These are phyloP conservation scores for Turritopsis rubra DNA, from an alignment of 30 jellyfish, hydroid and myxozoan species.

Conservation along the genomic window DNA sequence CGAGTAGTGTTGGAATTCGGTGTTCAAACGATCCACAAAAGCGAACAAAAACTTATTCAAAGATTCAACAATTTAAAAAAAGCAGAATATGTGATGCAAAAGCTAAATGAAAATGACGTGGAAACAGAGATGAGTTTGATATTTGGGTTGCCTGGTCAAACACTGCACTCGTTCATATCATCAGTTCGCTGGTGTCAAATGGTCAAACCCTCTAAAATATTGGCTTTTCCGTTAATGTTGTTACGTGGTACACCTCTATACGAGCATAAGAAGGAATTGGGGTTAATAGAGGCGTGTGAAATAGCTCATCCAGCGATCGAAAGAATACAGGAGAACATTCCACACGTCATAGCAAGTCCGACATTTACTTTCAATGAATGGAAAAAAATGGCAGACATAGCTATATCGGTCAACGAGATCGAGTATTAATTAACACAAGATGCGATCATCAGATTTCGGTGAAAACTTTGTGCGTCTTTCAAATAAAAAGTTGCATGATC, in stretches of 20 bases:
- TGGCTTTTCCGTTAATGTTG: neutral
- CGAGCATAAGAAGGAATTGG: neutral
- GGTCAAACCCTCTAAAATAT: neutral
- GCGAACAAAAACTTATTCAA: neutral
- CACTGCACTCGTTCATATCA: neutral
- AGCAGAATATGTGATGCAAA: neutral
- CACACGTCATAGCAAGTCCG: neutral
- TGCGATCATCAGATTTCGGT: no score
- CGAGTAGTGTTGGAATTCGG: neutral
- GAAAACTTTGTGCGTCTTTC: no score
- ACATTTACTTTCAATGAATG: slow-evolving; percentile 12
- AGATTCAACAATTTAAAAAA: slow-evolving; percentile 1
- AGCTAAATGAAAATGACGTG: neutral
- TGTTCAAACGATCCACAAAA: slow-evolving; percentile 11
- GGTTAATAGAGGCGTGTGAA: neutral
- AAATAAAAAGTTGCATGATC: no score
- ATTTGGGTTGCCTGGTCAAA: neutral
- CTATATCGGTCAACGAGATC: neutral
- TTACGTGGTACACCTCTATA: neutral
- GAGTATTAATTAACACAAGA: neutral
- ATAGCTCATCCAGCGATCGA: slow-evolving; percentile 10
- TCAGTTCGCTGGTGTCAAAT: slow-evolving; percentile 2
- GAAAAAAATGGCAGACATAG: neutral
- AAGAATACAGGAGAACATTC: neutral
- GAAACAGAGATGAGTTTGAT: slow-evolving; percentile 13